Conservation (phyloP, 2,888 invertebrate species). For the Sinohyriopsis cumingii region DNA sequence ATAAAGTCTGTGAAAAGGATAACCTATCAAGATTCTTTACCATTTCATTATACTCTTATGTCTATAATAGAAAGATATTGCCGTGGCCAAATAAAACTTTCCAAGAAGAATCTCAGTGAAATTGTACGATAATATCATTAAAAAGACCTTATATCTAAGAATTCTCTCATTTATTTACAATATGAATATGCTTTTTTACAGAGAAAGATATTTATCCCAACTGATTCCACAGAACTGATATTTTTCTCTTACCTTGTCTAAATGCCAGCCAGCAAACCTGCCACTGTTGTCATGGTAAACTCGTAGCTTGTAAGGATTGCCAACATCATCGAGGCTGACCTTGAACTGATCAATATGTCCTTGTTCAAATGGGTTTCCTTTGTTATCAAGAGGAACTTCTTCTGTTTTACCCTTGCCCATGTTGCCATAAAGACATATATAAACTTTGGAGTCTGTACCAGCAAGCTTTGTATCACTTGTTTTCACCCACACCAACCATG, state of each 20-base stretch:
- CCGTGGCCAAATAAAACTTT: too few relatives aligned
- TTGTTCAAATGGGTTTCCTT: slow-evolving; percentile 69
- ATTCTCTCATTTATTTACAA: neutral
- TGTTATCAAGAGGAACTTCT: slow-evolving; percentile 65
- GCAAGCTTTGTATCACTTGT: slow-evolving; percentile 67
- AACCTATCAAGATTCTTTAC: too few relatives aligned
- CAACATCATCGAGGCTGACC: slow-evolving; percentile 64
- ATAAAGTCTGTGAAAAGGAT: too few relatives aligned
- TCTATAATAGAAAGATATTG: too few relatives aligned
- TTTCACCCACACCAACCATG: slow-evolving; percentile 68
- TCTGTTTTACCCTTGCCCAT: slow-evolving; percentile 70
- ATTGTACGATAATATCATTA: neutral
- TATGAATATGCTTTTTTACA: neutral
- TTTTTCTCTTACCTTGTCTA: slow-evolving; percentile 61
- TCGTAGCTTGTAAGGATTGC: slow-evolving; percentile 69
- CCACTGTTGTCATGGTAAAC: slow-evolving; percentile 71
- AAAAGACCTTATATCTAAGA: neutral
- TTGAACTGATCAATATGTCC: slow-evolving; percentile 69
- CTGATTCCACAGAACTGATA: neutral
- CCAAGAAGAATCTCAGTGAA: neutral
- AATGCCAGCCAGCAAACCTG: slow-evolving; percentile 70
- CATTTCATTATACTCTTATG: too few relatives aligned
- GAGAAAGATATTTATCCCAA: neutral
- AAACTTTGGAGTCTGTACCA: slow-evolving; percentile 71
- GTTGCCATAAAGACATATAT: slow-evolving; percentile 69